A percentile compares a stretch with the other conserved stretches of the same genome.
These are phyloP conservation scores for Listrodromus nycthemerus DNA, from an alignment of 2,888 invertebrate genomes.

Conservation along the genomic window DNA sequence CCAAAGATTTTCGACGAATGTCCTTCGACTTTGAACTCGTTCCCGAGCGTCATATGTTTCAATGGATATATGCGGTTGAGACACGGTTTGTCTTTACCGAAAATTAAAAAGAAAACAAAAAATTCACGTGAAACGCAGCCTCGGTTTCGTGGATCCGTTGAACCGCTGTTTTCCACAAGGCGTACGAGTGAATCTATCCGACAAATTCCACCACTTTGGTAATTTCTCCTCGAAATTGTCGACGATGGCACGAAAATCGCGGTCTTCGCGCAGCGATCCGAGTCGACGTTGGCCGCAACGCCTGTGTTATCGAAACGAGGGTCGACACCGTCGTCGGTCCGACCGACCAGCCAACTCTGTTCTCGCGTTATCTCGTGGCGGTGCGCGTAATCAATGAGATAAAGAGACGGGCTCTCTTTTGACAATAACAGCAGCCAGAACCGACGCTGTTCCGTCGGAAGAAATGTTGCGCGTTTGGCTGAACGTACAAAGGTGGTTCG, in stretches of 20 bases:
- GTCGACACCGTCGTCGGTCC: not conserved
- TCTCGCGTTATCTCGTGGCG: constrained; percentile 59
- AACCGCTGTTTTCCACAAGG: too few relatives aligned
- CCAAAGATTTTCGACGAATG: constrained; percentile 17
- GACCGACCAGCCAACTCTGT: not conserved
- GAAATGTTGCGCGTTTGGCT: constrained; percentile 16
- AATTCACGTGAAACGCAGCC: too few relatives aligned
- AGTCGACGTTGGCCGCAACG: constrained; percentile 44
- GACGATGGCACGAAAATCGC: not conserved
- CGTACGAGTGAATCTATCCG: too few relatives aligned
- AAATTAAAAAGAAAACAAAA: not conserved
- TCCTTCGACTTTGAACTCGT: constrained; percentile 7
- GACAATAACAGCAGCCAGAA: not conserved
- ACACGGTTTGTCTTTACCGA: not conserved
- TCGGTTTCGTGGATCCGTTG: too few relatives aligned
- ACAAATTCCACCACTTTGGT: too few relatives aligned
- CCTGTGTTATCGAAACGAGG: constrained; percentile 27
- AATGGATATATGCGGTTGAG: not conserved
- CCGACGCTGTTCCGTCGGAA: not conserved
- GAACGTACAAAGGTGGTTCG: not conserved
- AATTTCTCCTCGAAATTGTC: too few relatives aligned
- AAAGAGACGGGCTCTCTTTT: constrained; percentile 23
- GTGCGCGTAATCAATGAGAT: constrained; percentile 79
- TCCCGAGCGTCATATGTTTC: not conserved
- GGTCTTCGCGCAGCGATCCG: not conserved